Evolutionary conservation across 1,140 invertebrate genomes (phyloP), one percentile per base, ranked within the genome.

Genomic region (Papilio glaucus): DNA sequence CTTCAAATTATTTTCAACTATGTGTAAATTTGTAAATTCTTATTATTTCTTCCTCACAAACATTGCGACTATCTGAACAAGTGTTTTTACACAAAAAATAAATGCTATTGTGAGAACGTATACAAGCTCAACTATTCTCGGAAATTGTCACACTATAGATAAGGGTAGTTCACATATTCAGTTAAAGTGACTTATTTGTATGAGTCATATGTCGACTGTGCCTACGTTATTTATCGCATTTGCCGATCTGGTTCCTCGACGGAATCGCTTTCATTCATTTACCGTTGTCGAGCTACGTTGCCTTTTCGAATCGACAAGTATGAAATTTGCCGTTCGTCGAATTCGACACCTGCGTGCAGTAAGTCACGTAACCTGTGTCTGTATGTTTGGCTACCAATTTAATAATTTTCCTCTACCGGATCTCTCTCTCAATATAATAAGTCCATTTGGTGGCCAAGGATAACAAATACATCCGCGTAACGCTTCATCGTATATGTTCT

Each of bases 361-460:
- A 65, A 65, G 70, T 82, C 82, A 82, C 82, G 82, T 84, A 75
- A 69, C 21, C 74, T 61, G 5, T 45, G 41, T 60, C 9, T 49
- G 39, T 65, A 10, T 18, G 29, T 39, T 42, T 63, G n/a, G 9
- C 15, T 60, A 39, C 72, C 37, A 13, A 53, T 33, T 60, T 7
- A 15, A 33, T 24, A 38, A 12, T 61, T 49, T 70, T 63, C 38
- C 61, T 67, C 65, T 61, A 60, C 15, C 45, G 6, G 12, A n/a
- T n/a, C n/a, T n/a, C n/a, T n/a, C n/a, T n/a, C n/a, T n/a, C n/a
- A 67, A 33, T 10, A 63, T 37, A 53, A 53, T 8, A 13, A n/a
- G 18, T 15, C 45, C 8, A 3, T 33, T 33, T 33, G 29, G 6
- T 33, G 6, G 29, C 2, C 29, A 6, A 33, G n/a, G n/a, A n/a